A percentile compares a stretch with the other conserved stretches of the same genome.
phyloP scores from a whole-genome alignment of 2,888 invertebrate genomes.

The Lasioglossum zephyrum region DNA sequence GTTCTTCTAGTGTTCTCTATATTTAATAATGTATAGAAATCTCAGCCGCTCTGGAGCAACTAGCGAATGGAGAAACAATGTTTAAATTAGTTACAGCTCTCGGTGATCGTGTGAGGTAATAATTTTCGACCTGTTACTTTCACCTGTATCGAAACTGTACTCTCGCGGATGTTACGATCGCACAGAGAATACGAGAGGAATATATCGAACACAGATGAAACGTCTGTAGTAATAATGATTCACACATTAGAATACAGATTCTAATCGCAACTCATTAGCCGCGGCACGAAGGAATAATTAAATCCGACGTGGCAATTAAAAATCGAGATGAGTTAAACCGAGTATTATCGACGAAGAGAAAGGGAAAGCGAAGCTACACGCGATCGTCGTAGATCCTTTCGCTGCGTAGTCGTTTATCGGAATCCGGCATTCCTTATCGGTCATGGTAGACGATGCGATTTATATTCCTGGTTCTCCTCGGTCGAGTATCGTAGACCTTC shows the following conservation, averaged over 20 bases:
- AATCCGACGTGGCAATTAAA: slow-evolving; percentile 38
- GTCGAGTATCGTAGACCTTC: neutral
- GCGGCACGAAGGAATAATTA: neutral
- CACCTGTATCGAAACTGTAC: slow-evolving; percentile 26
- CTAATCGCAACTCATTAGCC: neutral
- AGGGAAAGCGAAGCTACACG: slow-evolving; percentile 32
- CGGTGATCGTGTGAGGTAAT: slow-evolving; percentile 33
- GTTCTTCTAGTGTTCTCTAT: neutral
- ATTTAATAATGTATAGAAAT: neutral
- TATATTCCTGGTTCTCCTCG: neutral
- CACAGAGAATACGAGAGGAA: neutral
- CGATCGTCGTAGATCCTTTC: slow-evolving; percentile 37
- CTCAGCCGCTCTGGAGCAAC: neutral
- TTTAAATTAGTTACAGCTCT: slow-evolving; percentile 26
- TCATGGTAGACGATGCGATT: neutral
- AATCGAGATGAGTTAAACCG: slow-evolving; percentile 30
- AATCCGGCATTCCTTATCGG: slow-evolving; percentile 35
- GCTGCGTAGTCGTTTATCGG: slow-evolving; percentile 24
- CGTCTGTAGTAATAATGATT: neutral
- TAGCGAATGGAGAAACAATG: neutral
- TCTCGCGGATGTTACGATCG: neutral
- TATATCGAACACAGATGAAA: neutral
- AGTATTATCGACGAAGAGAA: slow-evolving; percentile 35
- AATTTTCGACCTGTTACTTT: slow-evolving; percentile 49
- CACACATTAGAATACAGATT: neutral